Evolutionary conservation across 2,113 vertebrate genomes (phyloP).

Genomic region (Cephalophus harveyi): DNA sequence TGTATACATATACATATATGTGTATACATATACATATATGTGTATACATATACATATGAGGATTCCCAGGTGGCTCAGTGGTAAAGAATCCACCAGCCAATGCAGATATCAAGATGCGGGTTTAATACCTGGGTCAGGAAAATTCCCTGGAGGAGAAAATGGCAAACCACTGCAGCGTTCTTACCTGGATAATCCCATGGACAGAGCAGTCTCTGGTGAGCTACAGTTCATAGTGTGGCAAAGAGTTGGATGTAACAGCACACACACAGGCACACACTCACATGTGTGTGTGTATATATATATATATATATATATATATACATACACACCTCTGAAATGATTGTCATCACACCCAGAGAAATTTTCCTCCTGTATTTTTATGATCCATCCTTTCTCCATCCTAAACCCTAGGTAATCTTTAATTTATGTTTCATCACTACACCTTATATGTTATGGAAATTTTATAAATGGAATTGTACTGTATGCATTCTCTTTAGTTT

Average conservation of each 20-base stretch:
- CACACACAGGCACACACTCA: neutral
- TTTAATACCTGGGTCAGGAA: neutral
- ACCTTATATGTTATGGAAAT: neutral
- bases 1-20: neutral
- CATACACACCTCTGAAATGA: neutral
- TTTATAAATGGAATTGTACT: neutral
- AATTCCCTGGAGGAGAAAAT: neutral
- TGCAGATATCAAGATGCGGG: neutral
- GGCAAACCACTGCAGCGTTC: neutral
- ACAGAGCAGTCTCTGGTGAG: neutral
- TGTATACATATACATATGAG: neutral
- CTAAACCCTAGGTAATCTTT: neutral
- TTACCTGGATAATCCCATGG: neutral
- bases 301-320: neutral
- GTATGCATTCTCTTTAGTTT: neutral
- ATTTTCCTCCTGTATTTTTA: neutral
- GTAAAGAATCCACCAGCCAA: neutral
- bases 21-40: neutral
- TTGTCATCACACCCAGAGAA: neutral
- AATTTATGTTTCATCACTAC: neutral
- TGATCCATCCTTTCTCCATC: neutral
- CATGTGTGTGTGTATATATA: neutral
- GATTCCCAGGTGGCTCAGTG: neutral
- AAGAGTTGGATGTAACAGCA: neutral
- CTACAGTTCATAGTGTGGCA: neutral